Conservation (phyloP, 2,888 invertebrate genomes). For the Digitonthophagus gazella region DNA sequence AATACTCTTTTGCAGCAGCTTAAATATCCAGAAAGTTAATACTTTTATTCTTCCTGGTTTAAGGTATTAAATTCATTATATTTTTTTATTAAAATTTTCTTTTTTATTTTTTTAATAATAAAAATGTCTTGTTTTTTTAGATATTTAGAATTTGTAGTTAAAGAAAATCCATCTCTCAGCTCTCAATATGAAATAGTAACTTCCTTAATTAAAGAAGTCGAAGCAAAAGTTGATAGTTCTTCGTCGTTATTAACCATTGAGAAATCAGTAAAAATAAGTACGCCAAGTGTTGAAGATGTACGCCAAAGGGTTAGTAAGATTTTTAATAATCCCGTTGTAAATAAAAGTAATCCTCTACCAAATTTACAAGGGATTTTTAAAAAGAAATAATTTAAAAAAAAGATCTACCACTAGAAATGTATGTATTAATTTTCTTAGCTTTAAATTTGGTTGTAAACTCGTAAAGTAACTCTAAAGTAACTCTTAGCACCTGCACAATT, state of each 20-base stretch:
- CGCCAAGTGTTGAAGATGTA: slow-evolving; percentile 61
- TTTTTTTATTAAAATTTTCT: background rate
- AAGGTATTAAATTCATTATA: slow-evolving; percentile 47
- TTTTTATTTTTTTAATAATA: background rate
- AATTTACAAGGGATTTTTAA: slow-evolving; percentile 52
- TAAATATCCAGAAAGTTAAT: slow-evolving; percentile 53
- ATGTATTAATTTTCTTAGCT: background rate
- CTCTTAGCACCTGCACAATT: too few relatives aligned
- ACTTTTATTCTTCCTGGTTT: slow-evolving; percentile 55
- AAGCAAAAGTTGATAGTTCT: slow-evolving; percentile 49
- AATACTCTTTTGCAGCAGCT: slow-evolving; percentile 53
- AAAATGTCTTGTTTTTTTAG: slow-evolving; percentile 36
- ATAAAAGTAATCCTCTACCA: slow-evolving; percentile 47
- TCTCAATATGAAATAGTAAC: slow-evolving; percentile 55
- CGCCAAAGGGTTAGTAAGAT: slow-evolving; percentile 61
- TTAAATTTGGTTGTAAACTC: slow-evolving; percentile 8
- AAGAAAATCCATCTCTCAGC: slow-evolving; percentile 49
- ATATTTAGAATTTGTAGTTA: slow-evolving; percentile 53
- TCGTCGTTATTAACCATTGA: slow-evolving; percentile 30
- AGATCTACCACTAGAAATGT: background rate
- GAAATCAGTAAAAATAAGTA: slow-evolving; percentile 40
- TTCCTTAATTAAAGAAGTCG: slow-evolving; percentile 56
- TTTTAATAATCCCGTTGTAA: slow-evolving; percentile 52
- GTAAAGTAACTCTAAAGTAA: slow-evolving; percentile 3
- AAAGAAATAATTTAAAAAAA: slow-evolving; percentile 46